Evolutionary conservation across 2,888 invertebrate genomes (phyloP).

Genomic region (Pammene fasciana): DNA sequence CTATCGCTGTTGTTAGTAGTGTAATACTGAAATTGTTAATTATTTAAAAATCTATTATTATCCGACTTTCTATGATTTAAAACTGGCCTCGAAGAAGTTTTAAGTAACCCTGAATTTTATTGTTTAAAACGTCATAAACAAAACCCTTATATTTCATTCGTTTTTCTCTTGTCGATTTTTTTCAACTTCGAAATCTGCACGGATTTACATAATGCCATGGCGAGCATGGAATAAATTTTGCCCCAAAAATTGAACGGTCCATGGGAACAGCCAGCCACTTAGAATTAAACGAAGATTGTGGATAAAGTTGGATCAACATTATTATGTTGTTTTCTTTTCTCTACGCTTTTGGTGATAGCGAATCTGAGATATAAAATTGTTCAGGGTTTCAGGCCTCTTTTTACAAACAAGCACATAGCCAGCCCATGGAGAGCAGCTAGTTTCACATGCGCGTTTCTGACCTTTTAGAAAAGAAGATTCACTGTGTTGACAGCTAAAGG

Average conservation of each 20-base stretch:
- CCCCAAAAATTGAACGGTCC: constrained; percentile 9
- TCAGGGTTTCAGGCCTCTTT: too few species aligned
- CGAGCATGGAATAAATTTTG: constrained; percentile 16
- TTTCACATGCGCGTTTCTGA: too few species aligned
- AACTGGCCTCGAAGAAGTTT: too few species aligned
- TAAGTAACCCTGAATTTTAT: not conserved
- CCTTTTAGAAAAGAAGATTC: too few species aligned
- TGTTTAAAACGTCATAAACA: not conserved
- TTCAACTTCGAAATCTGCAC: constrained; percentile 4
- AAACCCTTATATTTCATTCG: not conserved
- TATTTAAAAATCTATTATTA: too few species aligned
- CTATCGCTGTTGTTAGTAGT: too few species aligned
- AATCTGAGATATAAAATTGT: not conserved
- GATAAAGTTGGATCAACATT: constrained; percentile 13
- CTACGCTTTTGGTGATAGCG: not conserved
- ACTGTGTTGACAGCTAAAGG: too few species aligned
- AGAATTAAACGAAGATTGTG: constrained; percentile 4
- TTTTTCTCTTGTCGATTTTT: constrained; percentile 7
- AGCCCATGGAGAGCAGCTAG: too few species aligned
- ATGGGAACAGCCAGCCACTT: not conserved
- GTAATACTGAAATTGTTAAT: too few species aligned
- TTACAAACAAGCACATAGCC: too few species aligned
- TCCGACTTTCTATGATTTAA: too few species aligned
- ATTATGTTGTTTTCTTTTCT: constrained; percentile 15
- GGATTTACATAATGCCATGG: constrained; percentile 21